phyloP scores from a whole-genome alignment of 37 sponge, comb jelly and placozoan genomes.

The Theonella swinhoei region DNA sequence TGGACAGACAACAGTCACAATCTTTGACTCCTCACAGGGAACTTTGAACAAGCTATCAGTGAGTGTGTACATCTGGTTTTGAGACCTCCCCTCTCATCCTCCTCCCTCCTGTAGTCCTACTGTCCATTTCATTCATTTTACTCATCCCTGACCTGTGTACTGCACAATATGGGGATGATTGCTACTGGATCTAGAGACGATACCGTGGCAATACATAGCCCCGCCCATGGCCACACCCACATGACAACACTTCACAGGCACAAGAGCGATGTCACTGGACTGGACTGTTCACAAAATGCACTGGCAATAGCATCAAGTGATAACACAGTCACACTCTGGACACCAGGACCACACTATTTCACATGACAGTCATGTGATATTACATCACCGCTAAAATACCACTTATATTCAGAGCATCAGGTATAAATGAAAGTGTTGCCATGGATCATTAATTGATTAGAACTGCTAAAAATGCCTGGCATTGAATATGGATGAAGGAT shows the following conservation, averaged over 20 bases:
- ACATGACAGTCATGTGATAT: neutral
- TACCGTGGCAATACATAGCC: conserved; percentile 30
- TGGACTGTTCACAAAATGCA: conserved; percentile 39
- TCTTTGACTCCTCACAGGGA: conserved; percentile 22
- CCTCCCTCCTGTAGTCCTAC: conserved; percentile 13
- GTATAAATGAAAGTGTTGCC: no score
- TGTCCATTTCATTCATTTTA: conserved; percentile 15
- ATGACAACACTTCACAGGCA: conserved; percentile 10
- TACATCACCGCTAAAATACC: no score
- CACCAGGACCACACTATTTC: conserved; percentile 11
- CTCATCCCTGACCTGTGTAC: conserved; percentile 33
- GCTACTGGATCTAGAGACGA: conserved; percentile 59
- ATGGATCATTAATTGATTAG: no score
- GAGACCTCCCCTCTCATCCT: neutral
- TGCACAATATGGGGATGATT: conserved; percentile 63
- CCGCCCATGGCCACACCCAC: neutral
- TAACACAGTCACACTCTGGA: conserved; percentile 43
- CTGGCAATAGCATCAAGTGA: conserved; percentile 40
- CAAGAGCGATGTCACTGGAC: conserved; percentile 3
- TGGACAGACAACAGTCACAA: conserved; percentile 1
- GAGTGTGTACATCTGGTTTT: neutral
- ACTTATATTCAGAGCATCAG: no score
- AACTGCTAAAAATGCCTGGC: no score
- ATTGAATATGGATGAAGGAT: no score
- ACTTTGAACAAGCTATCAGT: neutral